phyloP scores from a whole-genome alignment of 2,113 vertebrate species.

The Leucopsar rothschildi region DNA sequence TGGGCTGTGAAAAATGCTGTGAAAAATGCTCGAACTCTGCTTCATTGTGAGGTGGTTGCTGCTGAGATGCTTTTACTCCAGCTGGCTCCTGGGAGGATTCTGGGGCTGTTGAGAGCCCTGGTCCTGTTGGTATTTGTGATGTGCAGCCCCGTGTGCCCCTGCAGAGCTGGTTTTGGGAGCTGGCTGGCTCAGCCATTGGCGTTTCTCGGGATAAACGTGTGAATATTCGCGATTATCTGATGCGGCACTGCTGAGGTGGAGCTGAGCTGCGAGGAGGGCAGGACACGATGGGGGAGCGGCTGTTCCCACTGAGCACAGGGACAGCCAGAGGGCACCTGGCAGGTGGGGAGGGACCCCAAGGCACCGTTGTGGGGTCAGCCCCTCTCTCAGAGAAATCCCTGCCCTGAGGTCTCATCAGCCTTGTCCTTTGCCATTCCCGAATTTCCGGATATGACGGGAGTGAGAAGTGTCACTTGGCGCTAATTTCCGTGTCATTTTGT shows the following conservation, averaged over 20 bases:
- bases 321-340: background rate
- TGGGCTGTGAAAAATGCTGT: background rate
- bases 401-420: background rate
- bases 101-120: background rate
- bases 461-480: background rate
- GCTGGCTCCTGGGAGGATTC: background rate
- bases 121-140: background rate
- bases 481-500: constrained; percentile 31
- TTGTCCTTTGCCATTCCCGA: constrained; percentile 7
- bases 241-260: background rate
- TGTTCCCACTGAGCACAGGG: background rate
- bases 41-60: background rate
- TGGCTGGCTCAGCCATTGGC: rapidly evolving
- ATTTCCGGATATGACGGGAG: background rate
- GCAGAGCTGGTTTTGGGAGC: background rate
- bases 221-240: background rate
- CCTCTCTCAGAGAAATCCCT: background rate
- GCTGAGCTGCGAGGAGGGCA: rapidly evolving
- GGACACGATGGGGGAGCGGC: background rate
- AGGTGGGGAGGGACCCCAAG: background rate
- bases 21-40: background rate
- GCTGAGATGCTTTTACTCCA: background rate
- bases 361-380: background rate
- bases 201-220: no score
- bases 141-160: rapidly evolving